Conservation (phyloP, 2,113 vertebrate species). For the Myrmecophaga tridactyla region DNA sequence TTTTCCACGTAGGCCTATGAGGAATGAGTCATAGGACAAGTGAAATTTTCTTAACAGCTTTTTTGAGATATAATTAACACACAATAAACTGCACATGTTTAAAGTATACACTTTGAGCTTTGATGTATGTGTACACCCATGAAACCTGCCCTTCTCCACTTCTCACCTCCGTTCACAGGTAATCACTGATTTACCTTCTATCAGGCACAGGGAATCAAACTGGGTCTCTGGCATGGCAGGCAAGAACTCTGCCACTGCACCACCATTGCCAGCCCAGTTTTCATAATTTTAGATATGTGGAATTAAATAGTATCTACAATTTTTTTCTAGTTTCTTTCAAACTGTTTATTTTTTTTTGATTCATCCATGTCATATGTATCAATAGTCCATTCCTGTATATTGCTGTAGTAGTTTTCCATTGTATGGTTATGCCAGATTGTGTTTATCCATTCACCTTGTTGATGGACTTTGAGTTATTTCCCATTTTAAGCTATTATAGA, state of each 20-base stretch:
- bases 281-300: background rate
- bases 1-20: background rate
- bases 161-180: too few relatives aligned
- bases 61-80: background rate
- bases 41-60: background rate
- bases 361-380: background rate
- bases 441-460: background rate
- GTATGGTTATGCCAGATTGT: background rate
- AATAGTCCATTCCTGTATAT: background rate
- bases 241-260: too few relatives aligned
- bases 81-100: background rate
- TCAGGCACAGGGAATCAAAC: too few relatives aligned
- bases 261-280: too few relatives aligned
- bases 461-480: background rate
- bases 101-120: background rate
- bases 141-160: background rate
- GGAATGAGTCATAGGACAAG: background rate
- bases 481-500: background rate
- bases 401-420: background rate
- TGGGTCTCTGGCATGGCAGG: too few relatives aligned
- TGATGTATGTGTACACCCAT: background rate
- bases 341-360: background rate
- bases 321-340: background rate
- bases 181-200: background rate
- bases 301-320: background rate